Percentiles rank a stretch among this genome's conserved stretches.
Conservation (phyloP, 2,113 vertebrate genomes). For the Daboia siamensis region DNA sequence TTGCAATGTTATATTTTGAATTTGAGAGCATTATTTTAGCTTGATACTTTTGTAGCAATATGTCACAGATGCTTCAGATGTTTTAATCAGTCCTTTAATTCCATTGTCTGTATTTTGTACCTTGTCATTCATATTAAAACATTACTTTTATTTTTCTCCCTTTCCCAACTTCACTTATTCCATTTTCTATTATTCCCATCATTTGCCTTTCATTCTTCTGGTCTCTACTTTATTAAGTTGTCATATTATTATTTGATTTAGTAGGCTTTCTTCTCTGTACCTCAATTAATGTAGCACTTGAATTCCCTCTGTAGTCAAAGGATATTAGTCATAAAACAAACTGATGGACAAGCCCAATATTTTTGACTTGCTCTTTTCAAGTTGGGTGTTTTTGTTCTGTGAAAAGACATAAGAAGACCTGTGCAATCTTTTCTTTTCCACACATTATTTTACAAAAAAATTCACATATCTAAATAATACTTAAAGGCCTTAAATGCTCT, state of each 20-base stretch:
- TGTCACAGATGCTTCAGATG: background rate
- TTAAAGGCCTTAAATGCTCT: background rate
- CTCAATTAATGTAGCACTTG: constrained; percentile 24
- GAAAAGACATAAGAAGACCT: background rate
- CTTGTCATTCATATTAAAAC: background rate
- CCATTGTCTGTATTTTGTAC: background rate
- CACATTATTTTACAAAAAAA: background rate
- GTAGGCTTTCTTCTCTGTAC: background rate
- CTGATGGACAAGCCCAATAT: background rate
- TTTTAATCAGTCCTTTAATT: constrained; percentile 2
- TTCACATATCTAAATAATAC: background rate
- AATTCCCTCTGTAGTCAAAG: constrained; percentile 3
- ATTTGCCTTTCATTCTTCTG: constrained; percentile 5
- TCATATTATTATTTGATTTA: constrained; percentile 25
- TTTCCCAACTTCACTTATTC: background rate
- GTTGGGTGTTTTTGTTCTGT: background rate
- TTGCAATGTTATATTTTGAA: background rate
- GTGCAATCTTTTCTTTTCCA: background rate
- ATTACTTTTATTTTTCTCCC: background rate
- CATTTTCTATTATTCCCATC: constrained; percentile 23
- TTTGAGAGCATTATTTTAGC: background rate
- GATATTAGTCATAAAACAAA: constrained; percentile 1
- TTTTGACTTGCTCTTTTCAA: background rate
- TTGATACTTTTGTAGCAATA: background rate
- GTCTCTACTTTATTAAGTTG: constrained; percentile 11